Evolutionary conservation across 2,797 vertebrate genomes (phyloP).

Genomic region (Margarornis squamiger): DNA sequence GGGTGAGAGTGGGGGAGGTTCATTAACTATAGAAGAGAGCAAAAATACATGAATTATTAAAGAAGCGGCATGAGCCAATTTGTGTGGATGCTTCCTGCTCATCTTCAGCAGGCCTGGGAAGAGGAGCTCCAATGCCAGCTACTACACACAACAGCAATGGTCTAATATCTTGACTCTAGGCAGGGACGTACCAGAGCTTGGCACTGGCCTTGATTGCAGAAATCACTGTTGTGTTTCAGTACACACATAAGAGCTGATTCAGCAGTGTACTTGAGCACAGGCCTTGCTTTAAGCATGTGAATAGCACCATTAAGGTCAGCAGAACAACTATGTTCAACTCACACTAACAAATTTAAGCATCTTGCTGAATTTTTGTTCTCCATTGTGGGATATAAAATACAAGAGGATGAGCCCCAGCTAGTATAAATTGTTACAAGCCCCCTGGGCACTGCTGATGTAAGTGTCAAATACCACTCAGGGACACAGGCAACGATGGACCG

Average conservation of each 20-base stretch:
- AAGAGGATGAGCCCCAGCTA: neutral
- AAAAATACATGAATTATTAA: constrained; percentile 78
- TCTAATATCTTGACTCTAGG: constrained; percentile 35
- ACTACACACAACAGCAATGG: constrained; percentile 13
- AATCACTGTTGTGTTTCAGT: constrained; percentile 42
- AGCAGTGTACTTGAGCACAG: neutral
- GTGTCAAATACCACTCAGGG: neutral
- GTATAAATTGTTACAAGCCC: neutral
- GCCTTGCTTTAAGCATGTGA: neutral
- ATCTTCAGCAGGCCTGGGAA: constrained; percentile 62
- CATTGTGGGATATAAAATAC: neutral
- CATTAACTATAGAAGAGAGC: constrained; percentile 75
- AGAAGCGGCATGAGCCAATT: constrained; percentile 61
- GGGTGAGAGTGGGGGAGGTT: constrained; percentile 60
- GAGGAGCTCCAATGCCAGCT: constrained; percentile 57
- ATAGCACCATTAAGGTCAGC: neutral
- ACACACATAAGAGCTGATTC: constrained; percentile 30
- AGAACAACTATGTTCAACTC: neutral
- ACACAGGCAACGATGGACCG: accelerated
- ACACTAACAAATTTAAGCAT: accelerated
- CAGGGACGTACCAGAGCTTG: constrained; percentile 41
- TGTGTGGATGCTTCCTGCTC: constrained; percentile 68
- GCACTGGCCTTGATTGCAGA: constrained; percentile 59
- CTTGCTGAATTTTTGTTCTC: neutral
- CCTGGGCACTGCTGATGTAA: neutral